Conservation (phyloP, 1,140 invertebrate species). For the Hylaeus volcanicus region DNA sequence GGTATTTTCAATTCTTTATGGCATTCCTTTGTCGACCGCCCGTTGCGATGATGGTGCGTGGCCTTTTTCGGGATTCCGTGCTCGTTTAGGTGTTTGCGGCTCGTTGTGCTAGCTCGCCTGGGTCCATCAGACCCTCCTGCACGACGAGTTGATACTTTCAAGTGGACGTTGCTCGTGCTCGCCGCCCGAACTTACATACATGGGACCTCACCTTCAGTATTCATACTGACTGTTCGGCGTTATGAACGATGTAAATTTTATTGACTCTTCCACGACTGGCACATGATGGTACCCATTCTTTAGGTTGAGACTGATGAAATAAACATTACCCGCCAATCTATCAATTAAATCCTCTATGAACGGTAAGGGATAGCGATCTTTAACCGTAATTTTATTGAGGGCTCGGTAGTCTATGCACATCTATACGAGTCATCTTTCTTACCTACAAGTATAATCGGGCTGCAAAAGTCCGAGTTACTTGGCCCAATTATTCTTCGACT, state of each 20-base stretch:
- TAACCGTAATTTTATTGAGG: not conserved
- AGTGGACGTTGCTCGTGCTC: too few species aligned
- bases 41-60: too few species aligned
- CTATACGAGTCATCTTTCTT: not conserved
- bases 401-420: not conserved
- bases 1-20: too few species aligned
- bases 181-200: too few species aligned
- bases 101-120: too few species aligned
- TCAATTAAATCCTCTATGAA: too few species aligned
- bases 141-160: too few species aligned
- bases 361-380: not conserved
- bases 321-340: too few species aligned
- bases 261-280: constrained; percentile 16
- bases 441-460: not conserved
- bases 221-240: constrained; percentile 51
- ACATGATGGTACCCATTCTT: constrained; percentile 43
- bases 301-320: not conserved
- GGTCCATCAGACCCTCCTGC: too few species aligned
- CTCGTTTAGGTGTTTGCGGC: too few species aligned
- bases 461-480: not conserved
- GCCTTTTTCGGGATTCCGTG: too few species aligned
- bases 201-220: not conserved
- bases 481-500: not conserved
- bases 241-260: constrained; percentile 41
- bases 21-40: too few species aligned